phyloP scores from a whole-genome alignment of 2,797 vertebrate species.

The Lateolabrax maculatus region DNA sequence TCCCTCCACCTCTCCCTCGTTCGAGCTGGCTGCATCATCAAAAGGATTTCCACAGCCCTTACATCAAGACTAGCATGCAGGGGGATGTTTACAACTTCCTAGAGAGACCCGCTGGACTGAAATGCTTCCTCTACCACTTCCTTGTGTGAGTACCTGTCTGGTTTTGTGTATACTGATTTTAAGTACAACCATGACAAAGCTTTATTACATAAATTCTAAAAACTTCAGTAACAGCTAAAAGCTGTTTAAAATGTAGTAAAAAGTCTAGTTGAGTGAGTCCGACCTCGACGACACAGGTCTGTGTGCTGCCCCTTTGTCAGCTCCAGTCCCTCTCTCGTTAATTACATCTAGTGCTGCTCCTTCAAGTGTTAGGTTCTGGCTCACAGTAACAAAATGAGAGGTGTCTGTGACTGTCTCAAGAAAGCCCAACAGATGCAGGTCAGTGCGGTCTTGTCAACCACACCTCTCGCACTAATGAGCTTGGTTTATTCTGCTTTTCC shows the following conservation, averaged over 20 bases:
- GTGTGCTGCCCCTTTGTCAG: neutral
- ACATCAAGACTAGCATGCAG: slow-evolving; percentile 91
- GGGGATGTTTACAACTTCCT: slow-evolving; percentile 95
- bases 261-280: slow-evolving; percentile 5
- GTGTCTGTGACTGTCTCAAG: slow-evolving; percentile 55
- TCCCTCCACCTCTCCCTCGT: slow-evolving; percentile 70
- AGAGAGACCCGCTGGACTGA: slow-evolving; percentile 92
- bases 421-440: slow-evolving; percentile 58
- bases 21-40: slow-evolving; percentile 79
- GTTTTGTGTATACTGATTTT: slow-evolving; percentile 9
- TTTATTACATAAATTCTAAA: neutral
- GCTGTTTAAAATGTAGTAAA: slow-evolving; percentile 18
- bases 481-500: slow-evolving; percentile 24
- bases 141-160: slow-evolving; percentile 90
- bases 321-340: slow-evolving; percentile 49
- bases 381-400: slow-evolving; percentile 73
- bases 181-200: neutral
- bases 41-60: slow-evolving; percentile 85
- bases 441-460: slow-evolving; percentile 63
- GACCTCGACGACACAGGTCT: neutral
- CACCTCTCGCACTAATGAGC: slow-evolving; percentile 50
- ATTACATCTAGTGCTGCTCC: slow-evolving; percentile 66
- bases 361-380: slow-evolving; percentile 70
- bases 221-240: neutral
- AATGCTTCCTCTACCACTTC: slow-evolving; percentile 94